Percentiles rank a stretch among this genome's conserved stretches.
These are phyloP conservation scores for Crepidodera aurea DNA, from an alignment of 2,888 invertebrate species.

Conservation along the genomic window DNA sequence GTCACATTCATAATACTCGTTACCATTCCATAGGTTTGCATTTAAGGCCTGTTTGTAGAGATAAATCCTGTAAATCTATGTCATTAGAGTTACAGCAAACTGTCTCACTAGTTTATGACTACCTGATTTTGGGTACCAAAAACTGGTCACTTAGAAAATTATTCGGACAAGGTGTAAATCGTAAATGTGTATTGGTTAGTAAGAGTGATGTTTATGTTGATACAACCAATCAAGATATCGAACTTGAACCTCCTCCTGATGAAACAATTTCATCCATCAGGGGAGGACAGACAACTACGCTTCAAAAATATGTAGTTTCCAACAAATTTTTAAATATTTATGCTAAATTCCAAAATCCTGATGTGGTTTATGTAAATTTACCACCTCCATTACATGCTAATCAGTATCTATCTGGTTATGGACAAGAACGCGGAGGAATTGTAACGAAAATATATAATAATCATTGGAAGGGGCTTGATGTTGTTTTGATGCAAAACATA, in stretches of 20 bases:
- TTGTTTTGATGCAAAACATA: slow-evolving; percentile 88
- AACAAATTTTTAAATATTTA: slow-evolving; percentile 71
- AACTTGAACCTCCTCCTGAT: slow-evolving; percentile 70
- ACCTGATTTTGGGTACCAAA: slow-evolving; percentile 69
- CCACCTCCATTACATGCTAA: slow-evolving; percentile 79
- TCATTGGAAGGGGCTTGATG: slow-evolving; percentile 76
- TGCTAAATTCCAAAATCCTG: slow-evolving; percentile 56
- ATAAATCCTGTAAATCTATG: slow-evolving; percentile 63
- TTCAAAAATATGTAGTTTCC: slow-evolving; percentile 74
- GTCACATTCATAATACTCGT: slow-evolving; percentile 89
- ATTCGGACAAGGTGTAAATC: slow-evolving; percentile 85
- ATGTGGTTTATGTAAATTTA: slow-evolving; percentile 65
- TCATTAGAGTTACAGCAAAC: slow-evolving; percentile 85
- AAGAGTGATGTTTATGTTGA: slow-evolving; percentile 85
- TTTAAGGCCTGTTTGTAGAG: slow-evolving; percentile 79
- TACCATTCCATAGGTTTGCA: slow-evolving; percentile 92
- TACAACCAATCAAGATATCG: slow-evolving; percentile 70
- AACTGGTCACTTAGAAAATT: slow-evolving; percentile 89
- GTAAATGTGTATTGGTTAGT: slow-evolving; percentile 82
- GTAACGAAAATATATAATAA: slow-evolving; percentile 85
- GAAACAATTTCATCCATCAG: slow-evolving; percentile 68
- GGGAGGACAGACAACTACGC: slow-evolving; percentile 72
- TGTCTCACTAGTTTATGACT: slow-evolving; percentile 88
- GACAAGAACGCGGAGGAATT: slow-evolving; percentile 90
- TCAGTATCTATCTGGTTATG: slow-evolving; percentile 86